Evolutionary conservation across 2,888 invertebrate species (phyloP).

Genomic region (Cerastis leucographa): DNA sequence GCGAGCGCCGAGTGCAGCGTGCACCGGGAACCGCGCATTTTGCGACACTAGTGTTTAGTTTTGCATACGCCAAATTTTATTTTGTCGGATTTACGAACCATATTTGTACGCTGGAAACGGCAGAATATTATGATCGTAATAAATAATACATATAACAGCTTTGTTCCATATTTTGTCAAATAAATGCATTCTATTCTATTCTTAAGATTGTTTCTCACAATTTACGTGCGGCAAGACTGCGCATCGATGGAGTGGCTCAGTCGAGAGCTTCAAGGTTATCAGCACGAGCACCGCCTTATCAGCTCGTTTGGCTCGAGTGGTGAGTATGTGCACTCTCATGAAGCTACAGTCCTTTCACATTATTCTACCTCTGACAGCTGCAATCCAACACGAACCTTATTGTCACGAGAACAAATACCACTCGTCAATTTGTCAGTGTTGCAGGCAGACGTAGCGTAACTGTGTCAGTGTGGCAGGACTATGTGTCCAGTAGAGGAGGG

Average conservation of each 20-base stretch:
- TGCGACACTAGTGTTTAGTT: conserved; percentile 1
- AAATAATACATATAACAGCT: too few species aligned
- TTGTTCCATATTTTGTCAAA: too few species aligned
- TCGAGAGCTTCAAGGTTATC: background rate
- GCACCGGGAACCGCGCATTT: too few species aligned
- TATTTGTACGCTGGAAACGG: too few species aligned
- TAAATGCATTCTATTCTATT: too few species aligned
- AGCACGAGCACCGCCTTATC: background rate
- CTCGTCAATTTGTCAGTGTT: background rate
- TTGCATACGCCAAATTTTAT: too few species aligned
- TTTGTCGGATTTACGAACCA: too few species aligned
- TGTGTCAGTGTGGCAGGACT: background rate
- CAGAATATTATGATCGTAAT: too few species aligned
- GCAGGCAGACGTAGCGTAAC: background rate
- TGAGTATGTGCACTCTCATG: background rate
- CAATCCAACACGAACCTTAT: background rate
- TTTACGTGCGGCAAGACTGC: background rate
- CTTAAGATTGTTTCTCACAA: background rate
- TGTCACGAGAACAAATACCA: background rate
- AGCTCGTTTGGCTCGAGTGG: background rate
- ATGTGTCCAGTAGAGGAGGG: background rate
- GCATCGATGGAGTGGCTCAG: background rate
- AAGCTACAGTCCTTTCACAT: background rate
- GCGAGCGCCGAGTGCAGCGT: too few species aligned
- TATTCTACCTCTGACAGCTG: background rate